Conservation (phyloP, 2,113 vertebrate genomes). For the Loxodonta africana region DNA sequence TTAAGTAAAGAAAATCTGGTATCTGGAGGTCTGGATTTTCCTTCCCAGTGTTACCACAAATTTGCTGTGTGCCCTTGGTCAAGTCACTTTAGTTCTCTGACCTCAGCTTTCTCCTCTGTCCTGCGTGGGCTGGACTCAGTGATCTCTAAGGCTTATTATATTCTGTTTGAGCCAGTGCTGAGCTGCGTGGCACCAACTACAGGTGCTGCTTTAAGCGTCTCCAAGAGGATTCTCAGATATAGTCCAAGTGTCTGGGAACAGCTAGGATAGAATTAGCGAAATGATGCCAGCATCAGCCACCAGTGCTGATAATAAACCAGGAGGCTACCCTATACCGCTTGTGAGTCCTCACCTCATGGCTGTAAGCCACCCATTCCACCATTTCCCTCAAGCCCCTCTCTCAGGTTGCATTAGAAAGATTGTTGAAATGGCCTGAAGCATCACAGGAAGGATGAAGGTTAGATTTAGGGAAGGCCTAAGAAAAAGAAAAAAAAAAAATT, state of each 20-base stretch:
- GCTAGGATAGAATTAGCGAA: background rate
- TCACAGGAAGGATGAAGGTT: background rate
- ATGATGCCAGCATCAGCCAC: background rate
- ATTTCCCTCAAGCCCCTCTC: background rate
- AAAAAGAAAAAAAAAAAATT: no score
- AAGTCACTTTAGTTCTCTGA: background rate
- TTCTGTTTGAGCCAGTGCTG: background rate
- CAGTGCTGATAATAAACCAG: background rate
- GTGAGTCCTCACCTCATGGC: background rate
- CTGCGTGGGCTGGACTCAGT: background rate
- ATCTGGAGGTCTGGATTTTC: background rate
- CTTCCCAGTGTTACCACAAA: background rate
- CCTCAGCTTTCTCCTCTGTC: background rate
- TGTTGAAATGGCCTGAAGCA: background rate
- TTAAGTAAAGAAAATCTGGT: accelerated
- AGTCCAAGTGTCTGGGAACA: background rate
- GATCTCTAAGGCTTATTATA: background rate
- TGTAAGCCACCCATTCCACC: background rate
- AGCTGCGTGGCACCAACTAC: background rate
- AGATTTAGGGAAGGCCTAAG: background rate
- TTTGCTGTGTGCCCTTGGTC: background rate
- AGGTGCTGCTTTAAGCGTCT: background rate
- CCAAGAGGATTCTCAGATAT: background rate
- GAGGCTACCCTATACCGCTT: background rate
- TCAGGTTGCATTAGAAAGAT: background rate